Evolutionary conservation across 2,797 vertebrate species (phyloP), one percentile per base, ranked within the genome.

Genomic region (Acanthurus lineatus): DNA sequence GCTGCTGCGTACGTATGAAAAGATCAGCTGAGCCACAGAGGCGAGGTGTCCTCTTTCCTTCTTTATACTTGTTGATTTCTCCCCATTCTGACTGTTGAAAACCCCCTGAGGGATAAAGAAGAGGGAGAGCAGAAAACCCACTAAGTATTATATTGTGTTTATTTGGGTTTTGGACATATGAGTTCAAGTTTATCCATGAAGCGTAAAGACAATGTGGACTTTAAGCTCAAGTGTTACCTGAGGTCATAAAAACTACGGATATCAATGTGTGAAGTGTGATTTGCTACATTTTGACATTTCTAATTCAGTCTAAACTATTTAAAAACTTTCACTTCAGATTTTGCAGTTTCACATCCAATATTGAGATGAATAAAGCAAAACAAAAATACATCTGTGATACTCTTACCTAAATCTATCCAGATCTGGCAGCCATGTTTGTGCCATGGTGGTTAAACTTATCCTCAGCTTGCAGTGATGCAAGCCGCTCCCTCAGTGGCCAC

Each of bases 391-490:
- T 20, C 35, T 2, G 54, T 0, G 14, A 35, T 35, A 35, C 32
- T 35, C 28, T 49, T 40, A 64, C 16, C 19, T 16, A 68, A 17
- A 53, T 20, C 7, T 10, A 19, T 61, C 20, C 3, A 10, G 28
- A 66, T 58, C 47, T 25, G 45, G 62, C 71, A 38, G 19, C 28
- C 10, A 11, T 17, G 45, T 28, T 42, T 53, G 57, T 75, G 67
- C 56, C 59, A 76, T 64, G 52, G 58, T 72, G 70, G 77, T 85
- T 79, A 64, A 77, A 57, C 54, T 64, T 64, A 68, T 51, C 62
- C 57, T 65, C 62, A 76, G 76, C 82, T 84, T 59, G 22, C 66
- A 17, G 32, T 88, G 82, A 54, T 79, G 81, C 48, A 83, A 89
- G 56, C 69, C 25, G 15, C 77, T 84, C 69, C 17, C 53, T 79